Conservation (phyloP, 2,888 invertebrate species). For the Heliconius ethilla region DNA sequence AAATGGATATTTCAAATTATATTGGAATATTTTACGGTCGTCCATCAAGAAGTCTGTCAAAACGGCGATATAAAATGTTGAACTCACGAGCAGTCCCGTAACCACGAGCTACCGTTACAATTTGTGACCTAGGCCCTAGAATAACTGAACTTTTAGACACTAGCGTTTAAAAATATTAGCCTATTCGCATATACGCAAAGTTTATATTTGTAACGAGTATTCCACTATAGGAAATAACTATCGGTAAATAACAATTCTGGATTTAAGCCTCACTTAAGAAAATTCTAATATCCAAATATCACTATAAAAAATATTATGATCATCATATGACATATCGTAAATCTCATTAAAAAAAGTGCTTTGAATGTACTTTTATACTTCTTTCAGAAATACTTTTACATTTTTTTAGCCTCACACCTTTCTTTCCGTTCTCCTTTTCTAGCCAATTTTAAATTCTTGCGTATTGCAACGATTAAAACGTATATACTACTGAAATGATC, state of each 20-base stretch:
- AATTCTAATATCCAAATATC: too few relatives aligned
- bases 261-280: too few relatives aligned
- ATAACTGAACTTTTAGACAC: constrained; percentile 10
- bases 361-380: too few relatives aligned
- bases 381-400: too few relatives aligned
- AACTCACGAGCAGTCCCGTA: constrained; percentile 48
- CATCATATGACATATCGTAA: too few relatives aligned
- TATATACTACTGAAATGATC: neutral
- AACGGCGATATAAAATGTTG: constrained; percentile 47
- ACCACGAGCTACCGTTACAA: constrained; percentile 45
- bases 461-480: neutral
- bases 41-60: constrained; percentile 43
- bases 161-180: neutral
- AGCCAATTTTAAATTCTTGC: too few relatives aligned
- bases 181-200: neutral
- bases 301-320: too few relatives aligned
- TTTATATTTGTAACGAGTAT: neutral
- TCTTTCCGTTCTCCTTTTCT: too few relatives aligned
- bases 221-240: too few relatives aligned
- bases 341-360: too few relatives aligned
- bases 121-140: constrained; percentile 39
- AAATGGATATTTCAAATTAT: constrained; percentile 12
- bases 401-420: too few relatives aligned
- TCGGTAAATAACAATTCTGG: too few relatives aligned
- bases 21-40: constrained; percentile 27